Conservation (phyloP, 2,797 vertebrate species). For the Phoeniculus purpureus region DNA sequence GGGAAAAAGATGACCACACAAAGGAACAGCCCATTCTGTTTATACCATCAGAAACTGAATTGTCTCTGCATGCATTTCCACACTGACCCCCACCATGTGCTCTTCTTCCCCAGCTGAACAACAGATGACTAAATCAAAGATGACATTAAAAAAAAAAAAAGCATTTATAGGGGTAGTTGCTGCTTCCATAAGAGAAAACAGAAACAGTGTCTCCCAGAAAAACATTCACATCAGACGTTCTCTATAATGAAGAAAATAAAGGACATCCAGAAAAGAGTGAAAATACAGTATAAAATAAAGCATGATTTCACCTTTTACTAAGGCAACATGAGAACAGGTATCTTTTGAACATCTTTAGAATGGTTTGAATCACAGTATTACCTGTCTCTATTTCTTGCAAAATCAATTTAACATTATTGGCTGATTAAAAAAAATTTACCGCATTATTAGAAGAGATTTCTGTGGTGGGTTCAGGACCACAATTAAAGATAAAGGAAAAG, state of each 20-base stretch:
- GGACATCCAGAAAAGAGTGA: background rate
- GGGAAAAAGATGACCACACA: rapidly evolving
- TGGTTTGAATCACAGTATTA: background rate
- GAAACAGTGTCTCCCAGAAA: background rate
- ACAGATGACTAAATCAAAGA: background rate
- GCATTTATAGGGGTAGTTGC: background rate
- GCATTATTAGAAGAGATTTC: background rate
- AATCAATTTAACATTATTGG: background rate
- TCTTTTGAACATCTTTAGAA: background rate
- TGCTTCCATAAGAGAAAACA: background rate
- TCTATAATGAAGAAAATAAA: background rate
- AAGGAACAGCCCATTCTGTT: background rate
- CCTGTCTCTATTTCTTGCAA: background rate
- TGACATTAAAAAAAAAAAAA: background rate
- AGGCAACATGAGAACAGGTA: background rate
- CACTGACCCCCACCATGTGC: background rate
- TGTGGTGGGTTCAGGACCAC: too few relatives aligned
- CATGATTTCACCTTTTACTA: background rate
- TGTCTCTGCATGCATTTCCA: background rate
- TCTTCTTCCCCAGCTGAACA: background rate
- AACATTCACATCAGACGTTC: background rate
- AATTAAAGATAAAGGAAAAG: too few relatives aligned
- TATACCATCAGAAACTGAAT: background rate
- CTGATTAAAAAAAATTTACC: background rate
- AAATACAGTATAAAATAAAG: background rate